Evolutionary conservation across 2,113 vertebrate species (phyloP).

Genomic region (Oryzias woworae): DNA sequence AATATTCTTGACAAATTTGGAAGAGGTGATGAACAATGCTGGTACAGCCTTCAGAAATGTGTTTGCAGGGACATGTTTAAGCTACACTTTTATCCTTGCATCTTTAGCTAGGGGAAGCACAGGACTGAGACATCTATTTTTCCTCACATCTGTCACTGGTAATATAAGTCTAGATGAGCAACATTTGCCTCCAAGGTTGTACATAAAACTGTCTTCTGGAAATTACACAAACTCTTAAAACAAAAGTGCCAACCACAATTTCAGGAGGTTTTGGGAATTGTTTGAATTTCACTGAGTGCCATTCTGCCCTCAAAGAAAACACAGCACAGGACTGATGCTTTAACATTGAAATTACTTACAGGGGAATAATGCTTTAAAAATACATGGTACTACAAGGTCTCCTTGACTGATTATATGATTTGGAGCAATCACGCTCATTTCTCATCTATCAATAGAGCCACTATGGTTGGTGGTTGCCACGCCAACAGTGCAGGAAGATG

Average conservation of each 20-base stretch:
- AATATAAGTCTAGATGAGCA: neutral
- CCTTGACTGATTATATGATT: neutral
- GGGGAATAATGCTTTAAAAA: neutral
- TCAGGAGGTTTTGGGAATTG: too few relatives aligned
- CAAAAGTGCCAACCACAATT: neutral
- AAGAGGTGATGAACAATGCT: slow-evolving; percentile 30
- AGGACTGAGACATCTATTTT: slow-evolving; percentile 1
- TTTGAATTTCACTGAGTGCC: too few relatives aligned
- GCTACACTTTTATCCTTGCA: slow-evolving; percentile 11
- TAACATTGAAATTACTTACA: neutral
- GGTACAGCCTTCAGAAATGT: slow-evolving; percentile 22
- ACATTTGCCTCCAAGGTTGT: neutral
- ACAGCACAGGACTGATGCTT: too few relatives aligned
- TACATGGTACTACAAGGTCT: neutral
- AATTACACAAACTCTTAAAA: neutral
- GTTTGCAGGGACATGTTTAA: slow-evolving; percentile 31
- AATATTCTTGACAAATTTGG: slow-evolving; percentile 3
- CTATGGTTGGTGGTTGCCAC: neutral
- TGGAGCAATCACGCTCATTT: neutral
- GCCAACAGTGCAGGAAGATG: neutral
- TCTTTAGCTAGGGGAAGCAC: slow-evolving; percentile 15
- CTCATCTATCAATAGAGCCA: neutral
- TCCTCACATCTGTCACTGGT: neutral
- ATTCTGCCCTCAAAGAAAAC: too few relatives aligned
- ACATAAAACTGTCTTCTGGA: neutral